Conservation (phyloP, 2,113 vertebrate genomes). For the Stegostoma tigrinum region DNA sequence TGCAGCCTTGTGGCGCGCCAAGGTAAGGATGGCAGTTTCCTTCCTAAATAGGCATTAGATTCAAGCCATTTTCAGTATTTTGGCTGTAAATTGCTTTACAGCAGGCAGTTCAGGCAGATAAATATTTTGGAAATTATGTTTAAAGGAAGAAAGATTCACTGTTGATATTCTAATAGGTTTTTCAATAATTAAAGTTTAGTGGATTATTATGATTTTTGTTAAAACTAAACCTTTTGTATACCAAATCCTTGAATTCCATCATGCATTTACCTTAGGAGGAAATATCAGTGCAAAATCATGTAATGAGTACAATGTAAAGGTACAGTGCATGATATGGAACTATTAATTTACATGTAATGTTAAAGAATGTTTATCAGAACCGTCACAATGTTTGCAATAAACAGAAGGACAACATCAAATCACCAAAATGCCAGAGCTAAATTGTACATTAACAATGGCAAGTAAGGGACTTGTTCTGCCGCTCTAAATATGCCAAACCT, state of each 20-base stretch:
- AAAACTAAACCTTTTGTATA: background rate
- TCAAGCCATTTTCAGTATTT: background rate
- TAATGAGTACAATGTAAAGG: background rate
- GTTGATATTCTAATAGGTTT: background rate
- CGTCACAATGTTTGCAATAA: background rate
- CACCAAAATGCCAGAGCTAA: background rate
- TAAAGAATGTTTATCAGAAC: background rate
- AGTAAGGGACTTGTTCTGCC: background rate
- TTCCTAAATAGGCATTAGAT: no score
- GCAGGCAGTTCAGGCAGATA: background rate
- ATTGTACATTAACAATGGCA: background rate
- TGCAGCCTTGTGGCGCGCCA: no score
- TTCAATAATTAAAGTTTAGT: background rate
- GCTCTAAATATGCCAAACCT: background rate
- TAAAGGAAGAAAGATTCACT: background rate
- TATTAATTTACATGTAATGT: background rate
- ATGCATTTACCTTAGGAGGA: background rate
- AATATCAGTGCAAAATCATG: background rate
- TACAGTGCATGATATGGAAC: background rate
- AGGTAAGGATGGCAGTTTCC: no score
- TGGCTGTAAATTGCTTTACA: background rate
- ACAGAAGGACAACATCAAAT: background rate
- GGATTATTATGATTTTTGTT: background rate
- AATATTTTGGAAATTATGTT: slow-evolving; percentile 2
- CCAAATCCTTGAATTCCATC: background rate